Evolutionary conservation across 1,140 invertebrate genomes (phyloP), one percentile per base, ranked within the genome.

Genomic region (Globodera rostochiensis): DNA sequence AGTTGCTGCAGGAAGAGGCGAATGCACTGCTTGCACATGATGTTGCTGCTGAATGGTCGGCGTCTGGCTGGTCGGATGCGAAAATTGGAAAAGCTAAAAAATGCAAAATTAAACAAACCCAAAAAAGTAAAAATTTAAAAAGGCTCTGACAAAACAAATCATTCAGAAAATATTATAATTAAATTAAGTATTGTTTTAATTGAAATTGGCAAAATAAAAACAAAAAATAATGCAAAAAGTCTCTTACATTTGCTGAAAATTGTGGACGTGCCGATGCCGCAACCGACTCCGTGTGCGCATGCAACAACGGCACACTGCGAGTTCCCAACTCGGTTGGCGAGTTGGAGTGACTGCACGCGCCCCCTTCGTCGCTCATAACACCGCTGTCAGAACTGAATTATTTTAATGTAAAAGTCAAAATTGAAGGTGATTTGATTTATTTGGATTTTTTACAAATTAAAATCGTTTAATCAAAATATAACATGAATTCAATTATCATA

Each of bases 71-170:
- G 66, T 78, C 25, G 60, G 70, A 47, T 46, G 60, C 21, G 76
- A 21, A 36, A 70, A 78, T 67, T 78, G 76, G 50, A 78, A 70
- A 67, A 64, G 25, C 76, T 78, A 21, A 15, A 78, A 67, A 45
- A 50, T n/a, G 7, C 1, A 3, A 75, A 50, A 75, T 66, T 53
- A 53, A 53, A 53, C 11, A 53, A 53, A 53, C 7, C 0, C 53
- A 47, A 74, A 6, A 74, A 57, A 74, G 5, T 74, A 19, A 53
- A 9, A 53, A 53, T 6, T 36, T 36, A 36, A 36, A 53, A 53
- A 53, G 50, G 50, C 50, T 36, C 2, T 36, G 36, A 36, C 3
- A 36, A 53, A 53, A 9, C 50, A 53, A 53, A 9, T 53, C 11
- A 53, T 7, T 53, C 50, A 53, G 6, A 53, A 53, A 53, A 53